phyloP scores from a whole-genome alignment of 2,888 invertebrate genomes.

The Microctonus aethiopoides region DNA sequence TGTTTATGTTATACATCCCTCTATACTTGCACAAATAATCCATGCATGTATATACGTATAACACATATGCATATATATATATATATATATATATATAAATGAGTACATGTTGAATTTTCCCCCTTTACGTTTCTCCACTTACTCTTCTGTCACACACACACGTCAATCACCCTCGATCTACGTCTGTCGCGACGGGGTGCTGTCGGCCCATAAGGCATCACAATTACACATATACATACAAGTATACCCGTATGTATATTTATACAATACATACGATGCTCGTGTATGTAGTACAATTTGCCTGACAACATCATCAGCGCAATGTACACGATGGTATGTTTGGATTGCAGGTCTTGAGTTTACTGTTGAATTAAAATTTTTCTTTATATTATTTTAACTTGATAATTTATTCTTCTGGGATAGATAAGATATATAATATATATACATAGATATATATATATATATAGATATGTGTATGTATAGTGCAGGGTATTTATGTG shows the following conservation, averaged over 20 bases:
- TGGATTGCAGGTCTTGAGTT: background rate
- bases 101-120: background rate
- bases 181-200: conserved; percentile 38
- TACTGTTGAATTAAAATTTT: background rate
- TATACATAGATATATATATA: too few relatives aligned
- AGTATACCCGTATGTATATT: background rate
- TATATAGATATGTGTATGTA: background rate
- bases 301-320: background rate
- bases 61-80: background rate
- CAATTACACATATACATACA: background rate
- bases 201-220: conserved; percentile 26
- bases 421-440: background rate
- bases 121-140: background rate
- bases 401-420: background rate
- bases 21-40: background rate
- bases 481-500: too few relatives aligned
- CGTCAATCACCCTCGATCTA: conserved; percentile 48
- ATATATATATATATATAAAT: background rate
- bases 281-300: background rate
- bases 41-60: background rate
- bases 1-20: background rate
- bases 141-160: conserved; percentile 11
- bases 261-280: too few relatives aligned
- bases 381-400: background rate
- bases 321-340: background rate